Evolutionary conservation across 2,888 invertebrate genomes (phyloP).

Genomic region (Yponomeuta plumbellus): DNA sequence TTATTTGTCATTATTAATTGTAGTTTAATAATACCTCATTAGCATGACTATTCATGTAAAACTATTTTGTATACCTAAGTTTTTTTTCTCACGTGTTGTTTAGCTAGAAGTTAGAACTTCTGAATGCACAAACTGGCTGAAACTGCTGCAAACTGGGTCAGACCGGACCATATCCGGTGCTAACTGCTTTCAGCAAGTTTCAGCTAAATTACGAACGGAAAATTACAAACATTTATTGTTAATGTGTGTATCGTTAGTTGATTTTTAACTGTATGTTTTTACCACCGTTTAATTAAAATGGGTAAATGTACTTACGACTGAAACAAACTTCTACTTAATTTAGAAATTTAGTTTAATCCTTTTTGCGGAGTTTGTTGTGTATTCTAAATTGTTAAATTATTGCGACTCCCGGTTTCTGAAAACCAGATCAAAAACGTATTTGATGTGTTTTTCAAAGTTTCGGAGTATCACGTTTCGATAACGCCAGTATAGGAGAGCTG

Average conservation of each 20-base stretch:
- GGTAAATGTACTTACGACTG: slow-evolving; percentile 12
- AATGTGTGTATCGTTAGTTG: slow-evolving; percentile 30
- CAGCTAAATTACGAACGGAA: background rate
- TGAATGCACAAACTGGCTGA: slow-evolving; percentile 2
- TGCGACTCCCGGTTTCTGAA: background rate
- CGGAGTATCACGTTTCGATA: slow-evolving; percentile 21
- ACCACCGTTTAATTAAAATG: slow-evolving; percentile 26
- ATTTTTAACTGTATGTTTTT: slow-evolving; percentile 33
- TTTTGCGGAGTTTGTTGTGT: slow-evolving; percentile 11
- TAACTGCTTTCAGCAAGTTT: background rate
- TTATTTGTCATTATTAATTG: slow-evolving; percentile 38
- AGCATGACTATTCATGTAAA: slow-evolving; percentile 61
- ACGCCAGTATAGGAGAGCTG: slow-evolving; percentile 17
- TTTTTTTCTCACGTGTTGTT: slow-evolving; percentile 10
- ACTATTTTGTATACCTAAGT: slow-evolving; percentile 27
- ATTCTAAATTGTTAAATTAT: slow-evolving; percentile 17
- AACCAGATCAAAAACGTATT: background rate
- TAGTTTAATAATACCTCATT: slow-evolving; percentile 64
- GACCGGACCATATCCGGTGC: background rate
- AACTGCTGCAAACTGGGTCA: background rate
- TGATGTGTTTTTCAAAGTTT: background rate
- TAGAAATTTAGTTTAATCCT: slow-evolving; percentile 7
- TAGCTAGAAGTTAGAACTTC: background rate
- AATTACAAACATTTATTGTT: background rate
- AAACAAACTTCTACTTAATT: slow-evolving; percentile 6